Conservation (phyloP, 2,797 vertebrate genomes). For the Chiloscyllium punctatum region DNA sequence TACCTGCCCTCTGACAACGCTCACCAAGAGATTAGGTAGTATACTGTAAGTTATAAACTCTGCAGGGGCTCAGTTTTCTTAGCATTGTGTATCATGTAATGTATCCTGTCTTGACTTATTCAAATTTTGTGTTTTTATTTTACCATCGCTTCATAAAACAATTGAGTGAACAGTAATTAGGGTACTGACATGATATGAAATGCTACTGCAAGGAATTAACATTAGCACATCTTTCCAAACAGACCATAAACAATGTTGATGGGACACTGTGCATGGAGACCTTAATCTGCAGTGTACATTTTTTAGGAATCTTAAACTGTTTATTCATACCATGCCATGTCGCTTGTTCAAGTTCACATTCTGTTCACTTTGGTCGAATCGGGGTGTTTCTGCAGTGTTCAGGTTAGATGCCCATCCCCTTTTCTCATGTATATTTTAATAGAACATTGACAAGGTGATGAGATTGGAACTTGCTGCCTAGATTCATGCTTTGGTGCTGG, state of each 20-base stretch:
- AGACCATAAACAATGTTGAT: slow-evolving; percentile 1
- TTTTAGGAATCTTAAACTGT: slow-evolving; percentile 42
- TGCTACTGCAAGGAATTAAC: neutral
- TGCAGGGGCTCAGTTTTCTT: neutral
- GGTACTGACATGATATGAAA: neutral
- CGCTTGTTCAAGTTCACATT: slow-evolving; percentile 43
- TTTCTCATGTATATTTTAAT: slow-evolving; percentile 49
- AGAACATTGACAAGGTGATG: slow-evolving; percentile 44
- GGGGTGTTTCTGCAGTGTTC: slow-evolving; percentile 46
- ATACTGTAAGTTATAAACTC: neutral
- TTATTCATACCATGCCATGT: slow-evolving; percentile 44
- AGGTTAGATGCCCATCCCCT: slow-evolving; percentile 45
- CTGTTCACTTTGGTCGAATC: slow-evolving; percentile 44
- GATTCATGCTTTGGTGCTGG: slow-evolving; percentile 43
- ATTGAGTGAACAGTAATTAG: neutral
- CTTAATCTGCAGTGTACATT: neutral
- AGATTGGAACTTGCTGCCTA: slow-evolving; percentile 47
- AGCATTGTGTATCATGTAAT: neutral
- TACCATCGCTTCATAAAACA: neutral
- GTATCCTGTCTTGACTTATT: neutral
- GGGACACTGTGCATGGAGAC: neutral
- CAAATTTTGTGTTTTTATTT: neutral
- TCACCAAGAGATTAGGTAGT: neutral
- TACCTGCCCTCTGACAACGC: neutral
- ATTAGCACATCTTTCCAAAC: neutral